These are phyloP conservation scores for Drosophila anomelani DNA, from an alignment of 2,888 invertebrate species.

Conservation along the genomic window DNA sequence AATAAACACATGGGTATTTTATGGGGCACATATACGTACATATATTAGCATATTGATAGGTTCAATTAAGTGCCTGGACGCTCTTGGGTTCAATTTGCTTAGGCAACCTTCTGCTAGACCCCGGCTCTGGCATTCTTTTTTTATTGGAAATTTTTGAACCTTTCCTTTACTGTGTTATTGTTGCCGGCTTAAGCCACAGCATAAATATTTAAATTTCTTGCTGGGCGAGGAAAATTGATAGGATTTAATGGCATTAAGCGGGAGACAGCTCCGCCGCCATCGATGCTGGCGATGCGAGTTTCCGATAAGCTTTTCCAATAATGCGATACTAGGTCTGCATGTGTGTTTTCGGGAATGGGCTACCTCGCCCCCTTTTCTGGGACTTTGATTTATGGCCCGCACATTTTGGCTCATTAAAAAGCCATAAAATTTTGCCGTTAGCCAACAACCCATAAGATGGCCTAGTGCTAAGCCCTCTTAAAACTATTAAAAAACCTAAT, in stretches of 20 bases:
- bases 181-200: constrained; percentile 58
- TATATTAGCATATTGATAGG: constrained; percentile 64
- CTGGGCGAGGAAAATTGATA: constrained; percentile 70
- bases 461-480: constrained; percentile 14
- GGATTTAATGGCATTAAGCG: constrained; percentile 77
- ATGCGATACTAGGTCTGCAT: constrained; percentile 48
- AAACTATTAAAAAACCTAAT: constrained; percentile 40
- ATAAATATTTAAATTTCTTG: constrained; percentile 74
- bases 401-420: constrained; percentile 64
- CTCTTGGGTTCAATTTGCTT: constrained; percentile 68
- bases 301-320: constrained; percentile 61
- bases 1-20: constrained; percentile 13
- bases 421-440: constrained; percentile 54
- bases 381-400: constrained; percentile 63
- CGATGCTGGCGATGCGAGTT: constrained; percentile 43
- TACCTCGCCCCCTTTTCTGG: background rate
- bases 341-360: constrained; percentile 8
- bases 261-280: constrained; percentile 33
- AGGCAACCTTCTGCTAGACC: background rate
- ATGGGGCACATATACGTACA: background rate
- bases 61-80: constrained; percentile 78
- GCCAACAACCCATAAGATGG: constrained; percentile 40
- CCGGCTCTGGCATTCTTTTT: constrained; percentile 29
- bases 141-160: constrained; percentile 71
- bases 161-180: constrained; percentile 57